A percentile compares a stretch with the other conserved stretches of the same genome.
These are phyloP conservation scores for Antheraea mylitta DNA, from an alignment of 1,140 invertebrate species.

Conservation along the genomic window DNA sequence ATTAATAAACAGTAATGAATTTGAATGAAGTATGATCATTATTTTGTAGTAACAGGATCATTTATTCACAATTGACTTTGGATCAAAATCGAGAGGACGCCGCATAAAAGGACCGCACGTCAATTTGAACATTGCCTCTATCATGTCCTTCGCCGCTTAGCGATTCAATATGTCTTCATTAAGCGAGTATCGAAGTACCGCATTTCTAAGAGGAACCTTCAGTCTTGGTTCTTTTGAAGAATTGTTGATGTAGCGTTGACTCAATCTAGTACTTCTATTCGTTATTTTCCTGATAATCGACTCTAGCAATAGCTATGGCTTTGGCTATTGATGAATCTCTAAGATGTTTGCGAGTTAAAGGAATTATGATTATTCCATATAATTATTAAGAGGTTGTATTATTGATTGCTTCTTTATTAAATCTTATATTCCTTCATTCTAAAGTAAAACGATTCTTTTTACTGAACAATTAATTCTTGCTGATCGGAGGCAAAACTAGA, in stretches of 20 bases:
- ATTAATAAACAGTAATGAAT: not conserved
- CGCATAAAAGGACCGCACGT: slow-evolving; percentile 66
- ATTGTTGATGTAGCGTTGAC: slow-evolving; percentile 14
- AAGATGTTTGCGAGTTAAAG: too few species aligned
- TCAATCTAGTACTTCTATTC: slow-evolving; percentile 17
- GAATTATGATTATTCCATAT: too few species aligned
- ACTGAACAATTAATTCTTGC: too few species aligned
- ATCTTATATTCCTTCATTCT: too few species aligned
- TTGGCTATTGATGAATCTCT: too few species aligned
- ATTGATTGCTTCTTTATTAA: too few species aligned
- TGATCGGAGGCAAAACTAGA: too few species aligned
- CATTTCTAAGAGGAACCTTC: slow-evolving; percentile 68
- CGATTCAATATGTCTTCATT: slow-evolving; percentile 76
- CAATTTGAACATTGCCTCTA: slow-evolving; percentile 74
- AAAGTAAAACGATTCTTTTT: too few species aligned
- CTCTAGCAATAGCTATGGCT: too few species aligned
- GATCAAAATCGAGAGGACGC: slow-evolving; percentile 50
- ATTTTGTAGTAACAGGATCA: slow-evolving; percentile 9
- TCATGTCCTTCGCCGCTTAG: slow-evolving; percentile 65
- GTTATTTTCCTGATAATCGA: not conserved
- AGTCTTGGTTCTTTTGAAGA: slow-evolving; percentile 56
- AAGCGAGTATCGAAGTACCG: slow-evolving; percentile 70
- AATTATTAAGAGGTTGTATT: too few species aligned
- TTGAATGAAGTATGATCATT: not conserved
- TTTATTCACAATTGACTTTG: slow-evolving; percentile 38